Base-by-base conservation (phyloP, 2,113 vertebrate species). In the Caranx ignobilis region DNA sequence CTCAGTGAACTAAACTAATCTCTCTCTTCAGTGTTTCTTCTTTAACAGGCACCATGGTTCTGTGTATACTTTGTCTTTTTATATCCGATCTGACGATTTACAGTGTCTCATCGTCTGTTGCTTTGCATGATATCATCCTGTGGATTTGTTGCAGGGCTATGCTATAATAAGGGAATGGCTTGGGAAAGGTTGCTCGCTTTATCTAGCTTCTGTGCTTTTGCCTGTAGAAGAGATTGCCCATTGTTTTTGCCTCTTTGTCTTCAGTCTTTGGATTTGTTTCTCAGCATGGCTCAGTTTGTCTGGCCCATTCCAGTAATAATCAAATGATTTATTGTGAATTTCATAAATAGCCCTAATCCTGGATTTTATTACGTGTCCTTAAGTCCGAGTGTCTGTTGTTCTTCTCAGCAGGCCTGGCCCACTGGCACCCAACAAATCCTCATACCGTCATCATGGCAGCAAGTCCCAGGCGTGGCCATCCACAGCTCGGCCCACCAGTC, bases 391-490 rank as follows among this genome's bases (percentile, higher is more conserved):
- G 31, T 79, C 11, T 81, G 26, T 71, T 68, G 19, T 55, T 32
- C 45, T 37, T 55, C 11, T 86, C 92, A 99, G 97, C 98, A 99
- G 96, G 96, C 98, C 5, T 99, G 98, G 98, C 97, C 98, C 21
- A 95, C 96, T 8, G 97, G 97, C 50, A 96, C 98, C 19, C 98
- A 99, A 82, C 98, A 99, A 94, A 99, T 99, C 91, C 95, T 99
- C 60, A 97, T 99, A 45, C 98, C 98, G 56, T 97, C 97, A 0
- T 96, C 98, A 2, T 99, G 98, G 98, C 98, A 99, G 91, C 98
- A 99, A 93, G 95, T 99, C 71, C 97, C 97, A 2, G 97, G 97
- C 32, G 96, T 99, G 90, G 95, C 97, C 72, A 96, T 98, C 68
- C 98, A 99, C 87, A 95, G 96, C 7, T 95, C 97, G 2, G 95